phyloP scores from a whole-genome alignment of 2,888 invertebrate species.

The Chymomyza fuscimana region DNA sequence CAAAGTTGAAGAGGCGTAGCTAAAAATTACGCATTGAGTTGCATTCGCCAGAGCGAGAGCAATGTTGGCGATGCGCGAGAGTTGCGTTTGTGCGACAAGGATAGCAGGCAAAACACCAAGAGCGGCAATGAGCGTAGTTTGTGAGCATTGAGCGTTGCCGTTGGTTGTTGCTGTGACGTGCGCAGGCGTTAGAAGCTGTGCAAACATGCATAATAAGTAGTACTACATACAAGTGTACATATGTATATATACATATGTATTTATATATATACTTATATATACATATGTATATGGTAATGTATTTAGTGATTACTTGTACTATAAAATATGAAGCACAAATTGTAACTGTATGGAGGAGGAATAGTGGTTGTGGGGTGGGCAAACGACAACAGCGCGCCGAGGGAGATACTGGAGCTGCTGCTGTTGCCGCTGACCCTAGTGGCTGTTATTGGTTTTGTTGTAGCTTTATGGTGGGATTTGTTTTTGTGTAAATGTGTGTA shows the following conservation, averaged over 20 bases:
- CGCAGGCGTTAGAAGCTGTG: slow-evolving; percentile 54
- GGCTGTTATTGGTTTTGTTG: slow-evolving; percentile 40
- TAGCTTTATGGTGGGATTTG: neutral
- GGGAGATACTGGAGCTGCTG: slow-evolving; percentile 27
- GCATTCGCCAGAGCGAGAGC: slow-evolving; percentile 38
- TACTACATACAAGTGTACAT: neutral
- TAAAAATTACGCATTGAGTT: slow-evolving; percentile 49
- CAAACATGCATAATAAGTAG: slow-evolving; percentile 52
- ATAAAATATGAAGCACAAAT: slow-evolving; percentile 38
- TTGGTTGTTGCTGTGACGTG: slow-evolving; percentile 12
- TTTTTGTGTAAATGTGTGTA: slow-evolving; percentile 39
- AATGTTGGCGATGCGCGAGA: slow-evolving; percentile 27
- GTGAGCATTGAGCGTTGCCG: slow-evolving; percentile 26
- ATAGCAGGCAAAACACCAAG: slow-evolving; percentile 31
- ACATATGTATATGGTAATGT: neutral
- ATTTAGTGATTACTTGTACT: neutral
- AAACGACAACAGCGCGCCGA: slow-evolving; percentile 18
- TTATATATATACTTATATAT: neutral
- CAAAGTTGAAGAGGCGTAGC: slow-evolving; percentile 64
- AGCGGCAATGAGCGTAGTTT: slow-evolving; percentile 6
- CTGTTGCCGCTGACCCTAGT: slow-evolving; percentile 22
- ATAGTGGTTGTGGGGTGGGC: slow-evolving; percentile 24
- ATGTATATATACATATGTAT: neutral
- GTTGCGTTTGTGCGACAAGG: slow-evolving; percentile 61
- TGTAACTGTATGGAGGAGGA: slow-evolving; percentile 46